Base-by-base conservation (phyloP, 2,113 vertebrate species). In the Scolopax mira region DNA sequence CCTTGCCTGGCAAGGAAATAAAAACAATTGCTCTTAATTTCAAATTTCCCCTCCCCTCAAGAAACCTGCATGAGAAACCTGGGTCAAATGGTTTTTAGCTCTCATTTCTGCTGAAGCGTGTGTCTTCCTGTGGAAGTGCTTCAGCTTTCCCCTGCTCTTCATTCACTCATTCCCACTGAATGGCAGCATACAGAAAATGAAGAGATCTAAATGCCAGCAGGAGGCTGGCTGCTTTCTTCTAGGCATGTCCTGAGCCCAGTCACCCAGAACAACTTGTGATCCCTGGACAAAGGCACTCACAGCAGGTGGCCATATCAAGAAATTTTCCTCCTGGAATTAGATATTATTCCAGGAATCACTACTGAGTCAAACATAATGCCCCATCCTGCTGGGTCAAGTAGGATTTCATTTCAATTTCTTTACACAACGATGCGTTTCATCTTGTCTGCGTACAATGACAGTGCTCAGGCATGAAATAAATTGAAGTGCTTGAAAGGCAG, bases 351-450 rank as follows among this genome's bases (percentile, higher is more conserved):
- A 97, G 98, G 98, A 99, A 99, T 98, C 98, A 98, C 98, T 98
- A 98, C 98, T 98, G 98, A 99, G 98, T 98, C 98, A 98, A 98
- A 98, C 98, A 99, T 99, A 99, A 99, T 99, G 98, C 98, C 97
- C 97, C 97, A 96, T 98, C 99, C 99, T 98, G 99, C 99, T 98
- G 98, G 98, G 98, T 98, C 98, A 98, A 98, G 98, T 98, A 98
- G 98, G 98, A 99, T 99, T 99, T 99, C 99, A 99, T 99, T 99
- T 99, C 98, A 99, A 98, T 99, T 99, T 99, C 99, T 99, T 99
- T 98, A 99, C 98, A 99, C 98, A 98, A 99, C 98, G 96, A 98
- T 98, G 99, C 98, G 97, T 99, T 99, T 99, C 98, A 99, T 99
- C 99, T 98, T 98, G 98, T 98, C 98, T 97, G 97, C 93, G 96